These are phyloP conservation scores for Trachymyrmex cornetzi DNA, from an alignment of 1,140 invertebrate species.

Conservation along the genomic window DNA sequence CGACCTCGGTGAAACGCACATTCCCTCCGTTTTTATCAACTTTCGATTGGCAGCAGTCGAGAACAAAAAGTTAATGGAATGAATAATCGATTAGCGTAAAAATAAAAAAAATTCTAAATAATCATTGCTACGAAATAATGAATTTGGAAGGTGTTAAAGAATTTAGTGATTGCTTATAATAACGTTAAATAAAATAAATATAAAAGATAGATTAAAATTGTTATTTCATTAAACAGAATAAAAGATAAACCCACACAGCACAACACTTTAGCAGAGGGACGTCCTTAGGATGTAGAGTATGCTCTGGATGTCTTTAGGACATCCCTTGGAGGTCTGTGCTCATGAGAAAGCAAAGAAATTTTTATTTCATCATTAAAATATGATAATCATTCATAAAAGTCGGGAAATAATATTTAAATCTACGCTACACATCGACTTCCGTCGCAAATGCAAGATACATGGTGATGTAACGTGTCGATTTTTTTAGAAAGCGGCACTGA, in stretches of 20 bases:
- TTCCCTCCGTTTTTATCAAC: too few species aligned
- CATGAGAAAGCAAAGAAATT: background rate
- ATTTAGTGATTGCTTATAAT: background rate
- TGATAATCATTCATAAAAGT: background rate
- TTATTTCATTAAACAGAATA: background rate
- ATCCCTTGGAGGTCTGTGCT: too few species aligned
- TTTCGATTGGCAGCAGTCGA: too few species aligned
- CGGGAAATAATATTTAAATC: background rate
- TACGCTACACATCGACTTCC: background rate
- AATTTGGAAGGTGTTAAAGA: background rate
- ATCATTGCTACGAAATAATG: background rate
- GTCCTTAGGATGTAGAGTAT: too few species aligned
- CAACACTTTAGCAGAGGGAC: too few species aligned
- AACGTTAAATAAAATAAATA: background rate
- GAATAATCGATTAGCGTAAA: background rate
- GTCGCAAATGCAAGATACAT: background rate
- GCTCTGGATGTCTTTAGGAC: too few species aligned
- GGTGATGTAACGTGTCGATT: background rate
- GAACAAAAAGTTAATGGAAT: background rate
- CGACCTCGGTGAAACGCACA: too few species aligned
- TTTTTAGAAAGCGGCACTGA: constrained; percentile 19
- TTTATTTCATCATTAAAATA: background rate
- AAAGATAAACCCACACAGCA: background rate
- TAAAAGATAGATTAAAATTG: background rate
- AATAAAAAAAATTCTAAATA: background rate